Conservation (phyloP, 2,113 vertebrate genomes). For the Camarhynchus parvulus region DNA sequence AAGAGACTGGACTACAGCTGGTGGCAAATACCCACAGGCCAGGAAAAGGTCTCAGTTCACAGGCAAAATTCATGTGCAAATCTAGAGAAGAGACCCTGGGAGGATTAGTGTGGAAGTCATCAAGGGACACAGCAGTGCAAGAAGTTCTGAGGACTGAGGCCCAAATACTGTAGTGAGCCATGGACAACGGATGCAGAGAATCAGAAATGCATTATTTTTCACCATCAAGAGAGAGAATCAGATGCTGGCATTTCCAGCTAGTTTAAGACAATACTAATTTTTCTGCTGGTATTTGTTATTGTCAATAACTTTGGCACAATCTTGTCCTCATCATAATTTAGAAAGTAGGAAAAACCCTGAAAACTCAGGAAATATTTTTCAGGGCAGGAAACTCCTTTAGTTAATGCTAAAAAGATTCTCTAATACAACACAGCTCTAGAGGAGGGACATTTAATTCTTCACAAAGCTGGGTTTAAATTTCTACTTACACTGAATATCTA, state of each 20-base stretch:
- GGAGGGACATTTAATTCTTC: neutral
- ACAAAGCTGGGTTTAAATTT: neutral
- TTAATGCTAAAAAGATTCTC: neutral
- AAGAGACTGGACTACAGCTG: neutral
- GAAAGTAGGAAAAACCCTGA: neutral
- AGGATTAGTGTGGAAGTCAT: neutral
- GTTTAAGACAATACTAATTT: neutral
- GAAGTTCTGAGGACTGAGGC: neutral
- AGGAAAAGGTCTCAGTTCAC: neutral
- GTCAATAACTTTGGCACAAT: neutral
- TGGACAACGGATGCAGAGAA: accelerated
- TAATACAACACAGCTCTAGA: neutral
- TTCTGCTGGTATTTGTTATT: neutral
- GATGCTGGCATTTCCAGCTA: neutral
- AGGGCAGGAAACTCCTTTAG: neutral
- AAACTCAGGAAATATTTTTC: neutral
- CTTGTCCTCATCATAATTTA: neutral
- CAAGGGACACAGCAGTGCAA: accelerated
- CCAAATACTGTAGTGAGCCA: neutral
- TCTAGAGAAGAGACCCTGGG: neutral
- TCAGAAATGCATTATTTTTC: neutral
- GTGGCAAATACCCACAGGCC: accelerated
- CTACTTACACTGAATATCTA: neutral
- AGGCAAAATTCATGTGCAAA: neutral
- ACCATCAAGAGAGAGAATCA: neutral